Evolutionary conservation across 2,797 vertebrate species (phyloP), one percentile per base, ranked within the genome.

Genomic region (Ceryle rudis): DNA sequence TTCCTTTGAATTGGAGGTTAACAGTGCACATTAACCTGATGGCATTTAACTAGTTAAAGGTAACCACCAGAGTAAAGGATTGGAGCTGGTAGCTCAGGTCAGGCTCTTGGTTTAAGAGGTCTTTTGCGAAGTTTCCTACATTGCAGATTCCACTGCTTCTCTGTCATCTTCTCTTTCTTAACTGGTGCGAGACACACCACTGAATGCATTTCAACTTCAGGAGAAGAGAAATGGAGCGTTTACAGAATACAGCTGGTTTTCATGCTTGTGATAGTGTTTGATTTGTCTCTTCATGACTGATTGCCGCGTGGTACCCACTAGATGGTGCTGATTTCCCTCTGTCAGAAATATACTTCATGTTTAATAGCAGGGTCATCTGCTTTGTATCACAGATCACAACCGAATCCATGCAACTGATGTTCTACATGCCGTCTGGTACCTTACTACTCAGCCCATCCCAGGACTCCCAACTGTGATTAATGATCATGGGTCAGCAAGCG

Each of bases 351-450:
- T 5, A 60, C 47, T 15, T 29, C 28, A 3, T 28, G 39, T 61
- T 79, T 33, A 42, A 81, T 44, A 55, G 80, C 37, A 29, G 31
- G 21, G 3, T 85, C 14, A 1, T 77, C 81, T 85, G 77, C 26
- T 96, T 92, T 52, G 28, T 70, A 3, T 35, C 81, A 14, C 98
- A 99, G 99, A 99, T 99, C 99, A 99, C 97, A 99, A 99, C 98
- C 98, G 99, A 95, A 99, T 99, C 91, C 99, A 99, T 7, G 99
- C 99, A 89, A 99, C 99, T 71, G 99, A 99, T n/a, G 99, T 99
- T 55, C 98, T 99, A 5, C 99, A 99, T 28, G 99, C 99, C 0
- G 99, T 99, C 78, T 99, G 99, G 99, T 99, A 99, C 98, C 99
- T 99, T 70, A 99, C 99, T 55, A 99, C 99, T 1, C 99, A 99